phyloP scores from a whole-genome alignment of 2,797 vertebrate genomes.

The Muscicapa striata region DNA sequence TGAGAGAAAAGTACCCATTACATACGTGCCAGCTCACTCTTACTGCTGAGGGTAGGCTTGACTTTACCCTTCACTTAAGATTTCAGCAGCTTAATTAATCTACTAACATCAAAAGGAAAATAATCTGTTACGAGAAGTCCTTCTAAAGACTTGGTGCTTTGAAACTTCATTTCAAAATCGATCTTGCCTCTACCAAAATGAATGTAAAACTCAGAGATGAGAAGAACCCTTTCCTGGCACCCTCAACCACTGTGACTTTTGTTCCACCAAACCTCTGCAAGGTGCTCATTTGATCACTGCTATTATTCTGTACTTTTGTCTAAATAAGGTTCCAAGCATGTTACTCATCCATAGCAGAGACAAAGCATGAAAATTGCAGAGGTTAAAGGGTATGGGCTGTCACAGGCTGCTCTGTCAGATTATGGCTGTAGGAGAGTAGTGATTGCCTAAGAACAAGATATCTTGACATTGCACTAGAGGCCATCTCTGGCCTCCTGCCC shows the following conservation, averaged over 20 bases:
- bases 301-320: not conserved
- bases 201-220: not conserved
- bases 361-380: not conserved
- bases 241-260: not conserved
- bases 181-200: not conserved
- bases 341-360: not conserved
- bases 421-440: not conserved
- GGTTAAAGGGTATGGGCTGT: not conserved
- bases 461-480: not conserved
- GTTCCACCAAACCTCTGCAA: not conserved
- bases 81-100: not conserved
- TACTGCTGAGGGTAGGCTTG: not conserved
- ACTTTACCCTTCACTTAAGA: constrained; percentile 5
- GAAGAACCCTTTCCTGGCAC: not conserved
- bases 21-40: not conserved
- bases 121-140: not conserved
- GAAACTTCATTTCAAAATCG: constrained; percentile 8
- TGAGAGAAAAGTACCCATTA: not conserved
- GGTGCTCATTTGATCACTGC: not conserved
- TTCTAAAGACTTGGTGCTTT: constrained; percentile 3
- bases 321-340: not conserved
- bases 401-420: not conserved
- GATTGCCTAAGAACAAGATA: not conserved
- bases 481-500: not conserved
- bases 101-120: constrained; percentile 34